Percentiles rank a stretch among this genome's conserved stretches.
Conservation (phyloP, 2,797 vertebrate genomes). For the Cynopterus sphinx region DNA sequence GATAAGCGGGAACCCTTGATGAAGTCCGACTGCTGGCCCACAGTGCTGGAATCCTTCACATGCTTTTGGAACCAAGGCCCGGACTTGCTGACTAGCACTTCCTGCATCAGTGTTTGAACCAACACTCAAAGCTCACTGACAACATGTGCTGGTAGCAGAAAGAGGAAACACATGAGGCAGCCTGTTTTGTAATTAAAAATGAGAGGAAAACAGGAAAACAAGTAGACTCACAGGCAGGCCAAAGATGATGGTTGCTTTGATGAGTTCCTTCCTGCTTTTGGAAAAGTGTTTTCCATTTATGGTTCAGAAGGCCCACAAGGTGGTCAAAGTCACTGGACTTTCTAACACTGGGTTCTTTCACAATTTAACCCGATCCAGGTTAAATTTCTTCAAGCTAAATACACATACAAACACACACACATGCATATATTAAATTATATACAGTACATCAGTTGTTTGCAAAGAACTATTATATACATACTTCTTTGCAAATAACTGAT, state of each 20-base stretch:
- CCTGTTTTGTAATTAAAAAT: slow-evolving; percentile 42
- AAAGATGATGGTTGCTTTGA: slow-evolving; percentile 30
- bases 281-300: background rate
- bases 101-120: background rate
- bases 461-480: background rate
- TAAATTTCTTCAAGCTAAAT: no score
- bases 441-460: no score
- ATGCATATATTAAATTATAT: no score
- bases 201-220: slow-evolving; percentile 46
- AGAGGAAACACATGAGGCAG: slow-evolving; percentile 5
- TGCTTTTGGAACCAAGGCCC: background rate
- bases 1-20: background rate
- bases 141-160: background rate
- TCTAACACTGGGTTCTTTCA: slow-evolving; percentile 13
- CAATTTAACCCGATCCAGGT: background rate
- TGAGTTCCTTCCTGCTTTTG: slow-evolving; percentile 22
- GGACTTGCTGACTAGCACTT: background rate
- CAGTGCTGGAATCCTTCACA: background rate
- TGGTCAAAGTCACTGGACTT: background rate
- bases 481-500: background rate
- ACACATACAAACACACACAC: no score
- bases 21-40: background rate
- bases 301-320: background rate
- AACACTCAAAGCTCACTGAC: background rate
- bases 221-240: slow-evolving; percentile 1